phyloP scores from a whole-genome alignment of 2,113 vertebrate species.

The Eurypyga helias region DNA sequence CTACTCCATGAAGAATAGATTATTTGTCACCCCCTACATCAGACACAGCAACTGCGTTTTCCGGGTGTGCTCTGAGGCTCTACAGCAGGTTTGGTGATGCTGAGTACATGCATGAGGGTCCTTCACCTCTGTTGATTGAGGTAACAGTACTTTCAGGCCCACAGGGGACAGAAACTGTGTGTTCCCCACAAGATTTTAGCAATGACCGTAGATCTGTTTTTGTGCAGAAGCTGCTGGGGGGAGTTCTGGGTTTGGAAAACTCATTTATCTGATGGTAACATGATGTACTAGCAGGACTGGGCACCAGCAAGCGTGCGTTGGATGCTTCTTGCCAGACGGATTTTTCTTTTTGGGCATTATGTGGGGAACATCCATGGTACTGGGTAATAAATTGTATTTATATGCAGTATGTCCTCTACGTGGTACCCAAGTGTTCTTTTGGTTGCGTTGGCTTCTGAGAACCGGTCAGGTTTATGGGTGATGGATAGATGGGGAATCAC shows the following conservation, averaged over 20 bases:
- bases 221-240: not conserved
- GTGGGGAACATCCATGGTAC: not conserved
- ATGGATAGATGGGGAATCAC: not conserved
- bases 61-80: accelerated
- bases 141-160: not conserved
- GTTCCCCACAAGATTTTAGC: not conserved
- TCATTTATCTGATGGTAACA: not conserved
- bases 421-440: not conserved
- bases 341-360: not conserved
- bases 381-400: not conserved
- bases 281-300: not conserved
- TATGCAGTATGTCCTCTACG: not conserved
- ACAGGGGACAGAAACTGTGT: not conserved
- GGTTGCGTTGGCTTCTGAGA: not conserved
- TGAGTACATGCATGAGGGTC: not conserved
- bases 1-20: not conserved
- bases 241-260: not conserved
- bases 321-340: not conserved
- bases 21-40: not conserved
- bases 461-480: not conserved
- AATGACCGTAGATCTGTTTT: not conserved
- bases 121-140: not conserved
- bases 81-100: not conserved
- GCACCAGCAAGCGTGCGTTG: accelerated
- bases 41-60: accelerated